Conservation (phyloP, 2,797 vertebrate genomes). For the Acrossocheilus wenchowensis region DNA sequence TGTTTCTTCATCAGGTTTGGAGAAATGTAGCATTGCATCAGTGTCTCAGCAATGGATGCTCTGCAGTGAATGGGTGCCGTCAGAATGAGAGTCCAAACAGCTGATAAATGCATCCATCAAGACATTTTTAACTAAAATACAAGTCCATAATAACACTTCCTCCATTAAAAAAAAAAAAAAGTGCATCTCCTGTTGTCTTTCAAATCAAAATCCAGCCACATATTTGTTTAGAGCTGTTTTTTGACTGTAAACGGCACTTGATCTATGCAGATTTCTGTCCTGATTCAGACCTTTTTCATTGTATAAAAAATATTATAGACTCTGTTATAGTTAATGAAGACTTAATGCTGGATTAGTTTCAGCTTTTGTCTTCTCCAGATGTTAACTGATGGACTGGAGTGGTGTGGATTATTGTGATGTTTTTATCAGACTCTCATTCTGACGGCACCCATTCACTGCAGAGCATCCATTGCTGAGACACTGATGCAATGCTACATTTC, state of each 20-base stretch:
- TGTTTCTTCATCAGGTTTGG: not conserved
- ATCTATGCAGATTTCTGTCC: too few species aligned
- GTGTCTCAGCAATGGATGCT: not conserved
- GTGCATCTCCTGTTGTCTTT: too few species aligned
- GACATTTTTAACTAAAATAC: not conserved
- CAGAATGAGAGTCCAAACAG: not conserved
- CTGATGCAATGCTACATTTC: not conserved
- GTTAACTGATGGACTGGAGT: not conserved
- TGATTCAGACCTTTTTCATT: too few species aligned
- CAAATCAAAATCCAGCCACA: too few species aligned
- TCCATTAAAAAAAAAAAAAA: not conserved
- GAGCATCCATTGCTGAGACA: not conserved
- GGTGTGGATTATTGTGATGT: not conserved
- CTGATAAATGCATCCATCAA: not conserved
- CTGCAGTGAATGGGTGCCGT: not conserved
- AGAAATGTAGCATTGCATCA: not conserved
- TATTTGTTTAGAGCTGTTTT: too few species aligned
- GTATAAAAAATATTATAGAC: too few species aligned
- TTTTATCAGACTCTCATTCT: not conserved
- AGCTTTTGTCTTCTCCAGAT: not conserved
- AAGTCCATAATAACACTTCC: not conserved
- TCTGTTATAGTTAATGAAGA: too few species aligned
- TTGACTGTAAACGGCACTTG: too few species aligned
- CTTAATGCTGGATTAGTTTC: not conserved
- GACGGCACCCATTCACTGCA: not conserved